phyloP scores from a whole-genome alignment of 35 echinoderm and acorn worm species.

The Stichopus chloronotus region DNA sequence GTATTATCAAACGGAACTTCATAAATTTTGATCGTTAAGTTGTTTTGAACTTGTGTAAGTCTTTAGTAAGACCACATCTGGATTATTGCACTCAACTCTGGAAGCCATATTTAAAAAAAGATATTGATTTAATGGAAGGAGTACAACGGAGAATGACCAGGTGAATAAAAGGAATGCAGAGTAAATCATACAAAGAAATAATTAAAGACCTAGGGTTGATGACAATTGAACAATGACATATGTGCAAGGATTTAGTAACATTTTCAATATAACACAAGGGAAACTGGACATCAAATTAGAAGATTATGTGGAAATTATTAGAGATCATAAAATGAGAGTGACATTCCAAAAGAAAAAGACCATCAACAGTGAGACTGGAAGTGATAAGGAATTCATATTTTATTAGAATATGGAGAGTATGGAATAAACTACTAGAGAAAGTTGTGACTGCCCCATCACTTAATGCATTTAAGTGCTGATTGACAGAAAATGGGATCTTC shows the following conservation, averaged over 20 bases:
- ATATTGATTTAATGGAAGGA: neutral
- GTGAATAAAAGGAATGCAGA: neutral
- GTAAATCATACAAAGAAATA: neutral
- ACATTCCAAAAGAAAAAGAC: neutral
- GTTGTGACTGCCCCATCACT: slow-evolving; percentile 1
- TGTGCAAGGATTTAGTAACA: neutral
- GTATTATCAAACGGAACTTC: slow-evolving; percentile 9
- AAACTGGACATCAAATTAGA: no score
- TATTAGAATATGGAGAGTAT: neutral
- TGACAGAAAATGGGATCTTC: neutral
- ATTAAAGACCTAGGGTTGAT: neutral
- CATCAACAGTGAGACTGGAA: no score
- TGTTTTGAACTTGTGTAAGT: no score
- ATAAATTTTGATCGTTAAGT: neutral
- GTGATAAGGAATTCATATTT: no score
- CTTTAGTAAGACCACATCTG: no score
- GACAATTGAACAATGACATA: neutral
- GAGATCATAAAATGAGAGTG: neutral
- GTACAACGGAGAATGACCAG: neutral
- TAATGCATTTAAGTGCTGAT: neutral
- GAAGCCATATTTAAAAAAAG: slow-evolving; percentile 2
- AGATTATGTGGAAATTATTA: no score
- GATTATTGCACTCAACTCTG: neutral
- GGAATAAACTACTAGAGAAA: neutral
- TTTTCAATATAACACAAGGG: no score